phyloP scores from a whole-genome alignment of 2,888 invertebrate genomes.

The Mythimna pallens region DNA sequence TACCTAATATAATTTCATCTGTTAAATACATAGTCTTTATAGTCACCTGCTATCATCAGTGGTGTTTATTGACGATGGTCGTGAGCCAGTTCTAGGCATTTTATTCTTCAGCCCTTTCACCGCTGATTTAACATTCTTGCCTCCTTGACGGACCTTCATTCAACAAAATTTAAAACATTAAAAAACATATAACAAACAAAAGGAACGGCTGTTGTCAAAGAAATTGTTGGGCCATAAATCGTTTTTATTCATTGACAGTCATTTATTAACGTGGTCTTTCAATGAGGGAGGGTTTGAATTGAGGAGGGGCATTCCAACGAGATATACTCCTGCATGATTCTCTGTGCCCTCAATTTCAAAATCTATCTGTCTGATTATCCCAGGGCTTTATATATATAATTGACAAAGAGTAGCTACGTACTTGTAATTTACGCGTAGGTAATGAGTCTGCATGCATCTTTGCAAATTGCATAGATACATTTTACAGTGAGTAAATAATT shows the following conservation, averaged over 20 bases:
- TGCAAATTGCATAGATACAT: neutral
- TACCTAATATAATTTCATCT: slow-evolving; percentile 15
- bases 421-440: neutral
- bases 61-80: slow-evolving; percentile 84
- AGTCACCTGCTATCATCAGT: slow-evolving; percentile 86
- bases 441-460: neutral
- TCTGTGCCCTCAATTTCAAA: neutral
- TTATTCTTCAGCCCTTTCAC: slow-evolving; percentile 85
- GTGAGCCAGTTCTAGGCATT: slow-evolving; percentile 84
- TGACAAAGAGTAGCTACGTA: neutral
- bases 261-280: neutral
- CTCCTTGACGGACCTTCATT: slow-evolving; percentile 85
- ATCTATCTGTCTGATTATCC: neutral
- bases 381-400: neutral
- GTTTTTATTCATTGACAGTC: neutral
- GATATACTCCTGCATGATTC: neutral
- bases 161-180: slow-evolving; percentile 20
- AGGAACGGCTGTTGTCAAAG: neutral
- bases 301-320: neutral
- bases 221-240: slow-evolving; percentile 8
- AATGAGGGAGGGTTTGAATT: neutral
- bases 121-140: slow-evolving; percentile 86
- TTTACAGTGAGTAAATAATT: neutral
- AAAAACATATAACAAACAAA: slow-evolving; percentile 3
- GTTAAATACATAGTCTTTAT: neutral